phyloP scores from a whole-genome alignment of 2,888 invertebrate genomes.

The Oscheius myriophilus region DNA sequence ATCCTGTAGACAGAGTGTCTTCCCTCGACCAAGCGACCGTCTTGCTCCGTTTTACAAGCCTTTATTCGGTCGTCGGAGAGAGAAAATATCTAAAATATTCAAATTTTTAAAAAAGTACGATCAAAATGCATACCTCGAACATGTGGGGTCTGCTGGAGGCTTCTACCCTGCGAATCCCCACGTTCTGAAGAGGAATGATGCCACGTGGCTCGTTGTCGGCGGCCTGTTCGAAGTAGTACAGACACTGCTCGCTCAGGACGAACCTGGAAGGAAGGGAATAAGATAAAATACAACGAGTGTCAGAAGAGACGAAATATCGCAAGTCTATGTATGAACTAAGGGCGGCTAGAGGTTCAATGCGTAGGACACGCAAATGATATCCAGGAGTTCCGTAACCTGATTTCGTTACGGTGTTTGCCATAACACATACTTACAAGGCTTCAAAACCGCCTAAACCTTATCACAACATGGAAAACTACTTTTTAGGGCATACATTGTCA shows the following conservation, averaged over 20 bases:
- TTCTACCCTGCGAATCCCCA: slow-evolving; percentile 52
- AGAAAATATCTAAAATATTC: slow-evolving; percentile 49
- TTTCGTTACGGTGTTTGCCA: too few species aligned
- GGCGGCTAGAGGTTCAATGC: too few species aligned
- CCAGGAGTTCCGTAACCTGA: too few species aligned
- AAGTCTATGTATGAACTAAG: too few species aligned
- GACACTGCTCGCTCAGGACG: slow-evolving; percentile 51
- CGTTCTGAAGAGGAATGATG: slow-evolving; percentile 56
- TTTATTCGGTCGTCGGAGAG: slow-evolving; percentile 54
- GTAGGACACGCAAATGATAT: too few species aligned
- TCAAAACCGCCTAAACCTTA: too few species aligned
- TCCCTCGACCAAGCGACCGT: slow-evolving; percentile 88
- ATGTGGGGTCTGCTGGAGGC: slow-evolving; percentile 46
- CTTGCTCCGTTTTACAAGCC: slow-evolving; percentile 72
- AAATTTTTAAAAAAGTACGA: neutral
- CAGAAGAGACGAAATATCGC: too few species aligned
- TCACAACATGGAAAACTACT: too few species aligned
- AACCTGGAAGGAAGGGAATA: too few species aligned
- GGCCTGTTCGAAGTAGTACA: slow-evolving; percentile 57
- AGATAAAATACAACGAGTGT: too few species aligned
- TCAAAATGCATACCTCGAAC: slow-evolving; percentile 43
- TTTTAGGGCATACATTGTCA: too few species aligned
- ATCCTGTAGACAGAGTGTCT: slow-evolving; percentile 79
- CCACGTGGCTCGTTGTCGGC: slow-evolving; percentile 53
- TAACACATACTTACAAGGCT: too few species aligned